Evolutionary conservation across 2,888 invertebrate species (phyloP), one percentile per base, ranked within the genome.

Genomic region (Xylocampa areola): DNA sequence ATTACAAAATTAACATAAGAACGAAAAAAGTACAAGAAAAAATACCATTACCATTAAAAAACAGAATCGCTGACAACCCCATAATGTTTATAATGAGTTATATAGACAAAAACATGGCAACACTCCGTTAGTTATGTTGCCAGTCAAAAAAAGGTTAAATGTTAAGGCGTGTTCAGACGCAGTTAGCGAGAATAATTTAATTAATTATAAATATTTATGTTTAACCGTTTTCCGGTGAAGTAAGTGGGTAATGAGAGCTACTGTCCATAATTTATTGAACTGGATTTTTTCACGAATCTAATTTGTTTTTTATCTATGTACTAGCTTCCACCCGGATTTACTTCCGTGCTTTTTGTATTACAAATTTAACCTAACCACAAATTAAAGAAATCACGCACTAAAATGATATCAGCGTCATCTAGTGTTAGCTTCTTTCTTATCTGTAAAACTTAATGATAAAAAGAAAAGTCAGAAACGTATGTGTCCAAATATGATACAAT

Each of bases 61-160:
- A 76, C 77, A 71, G 60, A 73, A 63, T 63, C 63, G 77, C 64
- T 65, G 81, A 81, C 82, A 79, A 73, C 54, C 73, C 73, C 64
- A 71, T 73, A 68, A 76, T 74, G 68, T 66, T 74, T 64, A 62
- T 77, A 79, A 82, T 80, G 79, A 77, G 63, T 77, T 77, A 73
- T 78, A 72, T 57, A 62, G 66, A 74, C 68, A 70, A 79, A 73
- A 75, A 82, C 80, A 81, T 71, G 78, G 75, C 71, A 69, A 80
- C 82, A 69, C 76, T 61, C 73, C 52, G 76, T 79, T 70, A 76
- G 70, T 81, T 77, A 81, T 72, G 71, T 71, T 80, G 63, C 71
- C 68, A 72, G 69, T 61, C 49, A 43, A 62, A 74, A 77, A 78
- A 74, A 66, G 49, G 43, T 60, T 52, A 53, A 55, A 61, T 32